Conservation (phyloP, 2,113 vertebrate species). For the Nematolebias whitei region DNA sequence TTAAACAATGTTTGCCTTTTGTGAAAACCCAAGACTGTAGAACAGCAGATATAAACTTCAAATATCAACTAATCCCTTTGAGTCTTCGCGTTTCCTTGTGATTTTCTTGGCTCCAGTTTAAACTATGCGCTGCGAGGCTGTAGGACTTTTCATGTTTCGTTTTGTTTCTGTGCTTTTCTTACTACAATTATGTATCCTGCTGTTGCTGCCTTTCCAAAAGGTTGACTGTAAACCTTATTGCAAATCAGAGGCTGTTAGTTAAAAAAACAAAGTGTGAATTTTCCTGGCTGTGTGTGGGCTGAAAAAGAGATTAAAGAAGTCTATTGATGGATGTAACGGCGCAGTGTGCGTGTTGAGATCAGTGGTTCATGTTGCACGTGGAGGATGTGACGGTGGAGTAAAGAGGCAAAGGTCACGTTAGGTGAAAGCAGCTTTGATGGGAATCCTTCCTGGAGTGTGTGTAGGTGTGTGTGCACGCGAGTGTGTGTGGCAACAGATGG, state of each 20-base stretch:
- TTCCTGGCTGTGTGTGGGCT: background rate
- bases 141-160: background rate
- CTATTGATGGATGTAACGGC: background rate
- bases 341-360: slow-evolving; percentile 10
- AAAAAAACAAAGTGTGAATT: background rate
- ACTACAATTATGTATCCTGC: background rate
- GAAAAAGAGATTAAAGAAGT: background rate
- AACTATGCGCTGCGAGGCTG: background rate
- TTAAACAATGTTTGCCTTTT: background rate
- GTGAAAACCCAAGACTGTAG: background rate
- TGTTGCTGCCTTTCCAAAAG: slow-evolving; percentile 3
- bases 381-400: slow-evolving; percentile 24
- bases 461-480: background rate
- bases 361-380: slow-evolving; percentile 15
- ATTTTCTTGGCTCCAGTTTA: slow-evolving; percentile 18
- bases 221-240: background rate
- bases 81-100: background rate
- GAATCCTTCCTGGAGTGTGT: slow-evolving; percentile 48
- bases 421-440: slow-evolving; percentile 67
- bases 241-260: background rate
- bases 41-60: background rate
- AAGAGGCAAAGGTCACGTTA: slow-evolving; percentile 62
- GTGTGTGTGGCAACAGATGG: slow-evolving; percentile 26
- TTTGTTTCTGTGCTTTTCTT: background rate
- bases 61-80: slow-evolving; percentile 9